Base-by-base conservation (phyloP, 2,797 vertebrate genomes). In the Sebastes kiyomatsui region DNA sequence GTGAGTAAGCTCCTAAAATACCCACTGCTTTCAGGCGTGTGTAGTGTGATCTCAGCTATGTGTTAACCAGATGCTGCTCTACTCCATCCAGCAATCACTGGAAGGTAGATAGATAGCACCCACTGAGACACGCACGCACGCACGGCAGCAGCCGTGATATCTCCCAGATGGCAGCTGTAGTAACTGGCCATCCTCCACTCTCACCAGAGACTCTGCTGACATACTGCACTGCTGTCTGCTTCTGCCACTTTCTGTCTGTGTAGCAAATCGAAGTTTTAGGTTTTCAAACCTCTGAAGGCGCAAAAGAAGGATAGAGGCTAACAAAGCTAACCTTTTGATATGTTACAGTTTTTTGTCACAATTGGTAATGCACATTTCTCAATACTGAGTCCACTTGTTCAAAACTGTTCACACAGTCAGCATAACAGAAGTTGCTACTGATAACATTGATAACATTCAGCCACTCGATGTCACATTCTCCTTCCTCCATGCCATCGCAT, bases 161-260 rank as follows among this genome's bases (percentile, higher is more conserved):
- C 72, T 77, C 67, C 72, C 84, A 88, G 83, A 84, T 85, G 83
- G 79, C 72, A 73, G 67, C 18, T 10, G 38, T 42, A 77, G 75
- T 5, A 20, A 56, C 38, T 62, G 52, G 27, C 58, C 35, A 7
- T 66, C 75, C 33, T 71, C 70, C 72, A 22, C 59, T 71, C 58
- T 28, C 42, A 81, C 25, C 71, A 82, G 64, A 69, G 72, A 42
- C 60, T 60, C 46, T n/a, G 56, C 68, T 67, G 32, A 73, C 72
- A 72, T 62, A 18, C 59, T 62, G 55, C 38, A n/a, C 59, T 70
- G 38, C 23, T 71, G 59, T 60, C 59, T 25, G 28, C 46, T 49
- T 49, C 46, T 49, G 46, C 46, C 46, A 72, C 68, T 52, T 12
- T 52, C 52, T 60, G 52, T 67, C 59, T 61, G 18, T 25, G 55